Conservation (phyloP, 2,888 invertebrate species). For the Pegoplata infirma region DNA sequence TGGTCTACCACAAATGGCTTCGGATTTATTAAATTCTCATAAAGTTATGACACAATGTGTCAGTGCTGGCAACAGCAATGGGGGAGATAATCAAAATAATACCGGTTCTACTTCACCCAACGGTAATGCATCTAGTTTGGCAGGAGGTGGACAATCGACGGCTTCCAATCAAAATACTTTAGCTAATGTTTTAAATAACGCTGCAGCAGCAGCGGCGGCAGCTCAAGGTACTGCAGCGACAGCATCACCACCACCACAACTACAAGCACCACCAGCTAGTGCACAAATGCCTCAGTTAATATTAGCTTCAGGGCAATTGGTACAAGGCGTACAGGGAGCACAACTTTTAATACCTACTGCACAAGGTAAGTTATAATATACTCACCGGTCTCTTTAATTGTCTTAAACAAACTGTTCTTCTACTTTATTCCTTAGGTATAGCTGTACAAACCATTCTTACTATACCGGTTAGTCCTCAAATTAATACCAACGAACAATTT, state of each 20-base stretch:
- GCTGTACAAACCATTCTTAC: conserved; percentile 97
- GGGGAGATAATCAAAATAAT: conserved; percentile 57
- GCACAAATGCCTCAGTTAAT: conserved; percentile 91
- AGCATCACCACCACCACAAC: conserved; percentile 77
- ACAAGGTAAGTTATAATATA: conserved; percentile 83
- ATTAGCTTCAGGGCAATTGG: conserved; percentile 93
- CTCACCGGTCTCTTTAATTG: neutral
- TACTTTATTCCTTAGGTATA: conserved; percentile 82
- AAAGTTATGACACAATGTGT: conserved; percentile 67
- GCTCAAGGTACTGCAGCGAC: conserved; percentile 72
- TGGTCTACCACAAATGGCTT: conserved; percentile 51
- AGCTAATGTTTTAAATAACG: conserved; percentile 72
- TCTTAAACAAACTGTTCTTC: neutral
- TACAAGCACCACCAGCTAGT: conserved; percentile 73
- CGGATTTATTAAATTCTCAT: conserved; percentile 54
- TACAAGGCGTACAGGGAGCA: conserved; percentile 95
- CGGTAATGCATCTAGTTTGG: conserved; percentile 34
- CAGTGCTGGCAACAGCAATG: conserved; percentile 53
- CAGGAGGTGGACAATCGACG: conserved; percentile 57
- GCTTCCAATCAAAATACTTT: conserved; percentile 67
- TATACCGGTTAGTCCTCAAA: conserved; percentile 92
- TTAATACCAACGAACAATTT: conserved; percentile 84
- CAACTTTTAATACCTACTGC: conserved; percentile 97
- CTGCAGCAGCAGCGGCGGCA: conserved; percentile 67
- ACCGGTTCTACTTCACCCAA: conserved; percentile 53